Base-by-base conservation (phyloP, 2,113 vertebrate genomes). In the Austrofundulus limnaeus region DNA sequence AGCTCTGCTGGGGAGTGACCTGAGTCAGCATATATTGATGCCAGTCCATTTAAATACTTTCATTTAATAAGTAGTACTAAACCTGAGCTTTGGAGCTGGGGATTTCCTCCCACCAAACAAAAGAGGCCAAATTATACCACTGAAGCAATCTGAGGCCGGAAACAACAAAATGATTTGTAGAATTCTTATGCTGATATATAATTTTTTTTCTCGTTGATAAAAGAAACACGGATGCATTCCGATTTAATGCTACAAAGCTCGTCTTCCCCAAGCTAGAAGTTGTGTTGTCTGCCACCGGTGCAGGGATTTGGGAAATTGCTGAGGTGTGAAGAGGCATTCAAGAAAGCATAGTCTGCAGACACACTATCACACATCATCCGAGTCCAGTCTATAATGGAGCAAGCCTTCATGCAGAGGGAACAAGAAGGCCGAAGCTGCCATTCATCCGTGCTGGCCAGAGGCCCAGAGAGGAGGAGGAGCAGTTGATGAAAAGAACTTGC, bases 11-110 rank as follows among this genome's bases (percentile, higher is more conserved):
- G 59, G 72, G 60, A 70, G 50, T 77, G 75, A 63, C 77, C 59
- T 11, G 47, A 81, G 61, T 71, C 75, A 78, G 77, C 79, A 79
- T 11, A 55, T 83, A 84, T 80, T 34, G 68, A 75, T 73, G 67
- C 76, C 68, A 83, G 69, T 48, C 71, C 61, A 83, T 88, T 82
- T 78, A 55, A 86, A 89, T 76, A 57, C 53, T 74, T 83, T 66
- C 80, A 75, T 86, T 87, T 85, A 86, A 88, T 80, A 78, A 77
- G 60, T 23, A n/a, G 0, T 76, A 17, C 66, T 39, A 66, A 45
- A 56, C 48, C 61, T 45, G 28, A 53, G 70, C 76, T 43, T 47
- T 66, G 57, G 3, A 49, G 56, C 75, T 21, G 50, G 76, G 81
- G 80, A 79, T 79, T 77, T 81, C 71, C 78, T 80, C 41, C 3